phyloP scores from a whole-genome alignment of 2,797 vertebrate species.

The Mastacembelus armatus region DNA sequence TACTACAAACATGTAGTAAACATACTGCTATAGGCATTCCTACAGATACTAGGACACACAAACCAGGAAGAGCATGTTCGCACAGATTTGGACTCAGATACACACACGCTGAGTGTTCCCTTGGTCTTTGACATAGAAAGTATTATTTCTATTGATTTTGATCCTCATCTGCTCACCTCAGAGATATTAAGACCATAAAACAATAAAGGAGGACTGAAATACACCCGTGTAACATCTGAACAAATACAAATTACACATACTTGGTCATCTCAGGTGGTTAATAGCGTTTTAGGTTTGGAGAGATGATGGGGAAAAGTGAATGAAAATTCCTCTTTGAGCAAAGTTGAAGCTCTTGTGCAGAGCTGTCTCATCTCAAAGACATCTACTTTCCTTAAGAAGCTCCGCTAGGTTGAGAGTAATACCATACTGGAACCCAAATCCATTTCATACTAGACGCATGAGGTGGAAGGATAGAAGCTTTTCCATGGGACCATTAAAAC shows the following conservation, averaged over 20 bases:
- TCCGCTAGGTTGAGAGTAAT: constrained; percentile 35
- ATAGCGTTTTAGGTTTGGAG: background rate
- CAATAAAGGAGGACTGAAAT: constrained; percentile 49
- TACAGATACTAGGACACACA: constrained; percentile 2
- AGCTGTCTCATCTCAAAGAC: constrained; percentile 12
- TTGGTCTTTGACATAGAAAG: constrained; percentile 39
- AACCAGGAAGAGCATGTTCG: constrained; percentile 29
- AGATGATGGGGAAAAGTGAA: background rate
- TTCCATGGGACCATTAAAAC: constrained; percentile 54
- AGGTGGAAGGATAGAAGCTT: constrained; percentile 37
- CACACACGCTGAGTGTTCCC: constrained; percentile 33
- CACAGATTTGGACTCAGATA: constrained; percentile 15
- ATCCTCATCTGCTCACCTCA: constrained; percentile 58
- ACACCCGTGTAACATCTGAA: constrained; percentile 37
- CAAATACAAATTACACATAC: constrained; percentile 30
- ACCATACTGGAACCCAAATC: constrained; percentile 31
- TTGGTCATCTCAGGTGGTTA: background rate
- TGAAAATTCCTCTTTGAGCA: too few relatives aligned
- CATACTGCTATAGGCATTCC: constrained; percentile 17
- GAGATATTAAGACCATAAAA: constrained; percentile 66
- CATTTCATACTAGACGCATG: constrained; percentile 57
- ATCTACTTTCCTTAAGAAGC: background rate
- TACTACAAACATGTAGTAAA: constrained; percentile 22
- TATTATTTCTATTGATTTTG: constrained; percentile 72
- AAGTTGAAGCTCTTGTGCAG: too few relatives aligned